Evolutionary conservation across 2,797 vertebrate species (phyloP).

Genomic region (Alcedo atthis): DNA sequence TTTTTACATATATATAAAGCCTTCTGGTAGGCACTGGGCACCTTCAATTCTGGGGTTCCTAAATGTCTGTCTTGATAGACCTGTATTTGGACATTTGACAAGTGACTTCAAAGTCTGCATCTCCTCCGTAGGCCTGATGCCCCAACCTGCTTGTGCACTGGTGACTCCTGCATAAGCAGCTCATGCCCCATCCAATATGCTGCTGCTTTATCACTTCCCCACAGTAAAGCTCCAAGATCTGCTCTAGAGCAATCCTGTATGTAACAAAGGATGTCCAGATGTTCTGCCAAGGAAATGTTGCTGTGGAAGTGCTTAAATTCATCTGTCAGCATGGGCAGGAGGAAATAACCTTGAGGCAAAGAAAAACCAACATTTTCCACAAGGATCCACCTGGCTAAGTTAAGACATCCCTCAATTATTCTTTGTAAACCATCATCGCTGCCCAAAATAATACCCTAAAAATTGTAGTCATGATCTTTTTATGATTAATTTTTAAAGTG

Average conservation of each 20-base stretch:
- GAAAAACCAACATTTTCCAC: constrained; percentile 7
- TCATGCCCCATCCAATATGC: rapidly evolving
- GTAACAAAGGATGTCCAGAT: not conserved
- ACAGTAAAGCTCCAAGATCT: not conserved
- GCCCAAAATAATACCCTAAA: not conserved
- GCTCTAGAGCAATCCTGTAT: not conserved
- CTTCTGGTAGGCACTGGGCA: not conserved
- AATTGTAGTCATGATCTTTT: not conserved
- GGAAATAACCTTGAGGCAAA: constrained; percentile 22
- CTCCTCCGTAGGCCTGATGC: not conserved
- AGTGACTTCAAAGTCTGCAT: not conserved
- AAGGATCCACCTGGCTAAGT: not conserved
- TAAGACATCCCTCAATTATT: not conserved
- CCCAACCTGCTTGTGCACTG: rapidly evolving
- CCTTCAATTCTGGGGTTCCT: not conserved
- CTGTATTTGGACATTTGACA: not conserved
- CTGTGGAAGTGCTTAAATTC: not conserved
- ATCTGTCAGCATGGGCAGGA: not conserved
- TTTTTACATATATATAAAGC: not conserved
- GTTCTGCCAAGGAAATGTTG: not conserved
- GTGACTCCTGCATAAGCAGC: not conserved
- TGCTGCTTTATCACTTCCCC: not conserved
- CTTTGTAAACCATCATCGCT: not conserved
- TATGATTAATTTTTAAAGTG: not conserved
- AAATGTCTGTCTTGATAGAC: not conserved